Conservation (phyloP, 2,888 invertebrate species). For the Diabrotica balteata region DNA sequence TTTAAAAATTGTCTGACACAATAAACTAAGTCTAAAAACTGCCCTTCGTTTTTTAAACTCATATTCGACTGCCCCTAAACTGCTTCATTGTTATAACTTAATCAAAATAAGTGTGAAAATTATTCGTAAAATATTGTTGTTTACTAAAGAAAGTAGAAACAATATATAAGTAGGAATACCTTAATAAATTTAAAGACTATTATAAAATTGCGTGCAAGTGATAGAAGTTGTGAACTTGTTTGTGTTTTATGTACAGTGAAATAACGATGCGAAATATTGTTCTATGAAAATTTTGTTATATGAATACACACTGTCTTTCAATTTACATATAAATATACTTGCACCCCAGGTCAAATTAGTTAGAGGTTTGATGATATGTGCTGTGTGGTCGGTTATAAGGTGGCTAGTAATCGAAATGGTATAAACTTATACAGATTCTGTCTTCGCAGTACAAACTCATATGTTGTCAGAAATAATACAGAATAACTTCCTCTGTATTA, state of each 20-base stretch:
- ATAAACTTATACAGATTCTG: too few relatives aligned
- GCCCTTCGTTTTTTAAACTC: conserved; percentile 32
- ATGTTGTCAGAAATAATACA: too few relatives aligned
- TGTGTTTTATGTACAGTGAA: conserved; percentile 5
- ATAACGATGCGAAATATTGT: conserved; percentile 5
- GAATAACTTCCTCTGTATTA: too few relatives aligned
- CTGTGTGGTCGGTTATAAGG: too few relatives aligned
- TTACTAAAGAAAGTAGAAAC: conserved; percentile 26
- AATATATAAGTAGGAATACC: conserved; percentile 47
- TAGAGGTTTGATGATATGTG: too few relatives aligned
- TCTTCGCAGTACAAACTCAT: too few relatives aligned
- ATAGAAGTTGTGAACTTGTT: conserved; percentile 36
- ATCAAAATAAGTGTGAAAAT: conserved; percentile 27
- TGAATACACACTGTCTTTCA: background rate
- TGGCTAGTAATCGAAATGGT: too few relatives aligned
- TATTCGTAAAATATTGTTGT: conserved; percentile 26
- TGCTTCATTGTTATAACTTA: conserved; percentile 34
- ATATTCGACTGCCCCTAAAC: conserved; percentile 23
- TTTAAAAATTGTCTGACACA: too few relatives aligned
- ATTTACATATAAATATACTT: too few relatives aligned
- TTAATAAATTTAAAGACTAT: conserved; percentile 58
- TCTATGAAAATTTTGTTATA: conserved; percentile 14
- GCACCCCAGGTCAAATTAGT: too few relatives aligned
- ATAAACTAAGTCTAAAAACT: conserved; percentile 32
- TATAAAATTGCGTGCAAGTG: conserved; percentile 56